Evolutionary conservation across 2,113 vertebrate genomes (phyloP), one percentile per base, ranked within the genome.

Genomic region (Carassius carassius): DNA sequence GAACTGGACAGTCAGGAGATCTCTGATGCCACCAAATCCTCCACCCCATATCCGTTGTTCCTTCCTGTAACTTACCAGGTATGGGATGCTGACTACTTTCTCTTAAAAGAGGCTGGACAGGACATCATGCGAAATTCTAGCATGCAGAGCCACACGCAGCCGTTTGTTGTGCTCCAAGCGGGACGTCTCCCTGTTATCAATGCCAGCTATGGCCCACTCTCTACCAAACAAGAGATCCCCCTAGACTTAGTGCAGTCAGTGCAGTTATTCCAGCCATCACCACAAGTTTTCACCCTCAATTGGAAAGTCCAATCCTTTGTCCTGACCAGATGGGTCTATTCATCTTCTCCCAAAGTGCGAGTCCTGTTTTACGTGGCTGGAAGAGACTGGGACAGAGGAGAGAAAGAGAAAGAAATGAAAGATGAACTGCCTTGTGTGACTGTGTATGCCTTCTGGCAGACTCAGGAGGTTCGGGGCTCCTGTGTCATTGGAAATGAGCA

Each of bases 101-200:
- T 97, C 63, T 93, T 99, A 0, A 97, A 97, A 88, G 97, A 99
- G 91, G 96, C 96, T 47, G 95, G 96, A 60, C 97, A 99, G 93
- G 97, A 98, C 82, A 95, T 98, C 63, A 99, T 98, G 97, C 95
- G 96, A 88, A 99, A 99, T 92, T 96, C 95, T 87, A 99, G 96
- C 90, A 92, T 97, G 93, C 96, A 96, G 90, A 96, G 94, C 63
- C 92, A 96, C 62, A 95, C 96, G 11, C 97, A 98, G 86, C 95
- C 97, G 82, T 96, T 98, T 85, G 94, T 98, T 2, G 91, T 99
- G 63, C 93, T 97, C 87, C 93, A 94, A 86, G 91, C 96, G 67
- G 94, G 86, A 91, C 92, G 90, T 3, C 95, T 92, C 0, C 97
- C 97, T 0, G 87, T 92, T 2, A 87, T 98, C 70, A 96, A 94